These are phyloP conservation scores for Diarsia rubi DNA, from an alignment of 2,888 invertebrate genomes.

Conservation along the genomic window DNA sequence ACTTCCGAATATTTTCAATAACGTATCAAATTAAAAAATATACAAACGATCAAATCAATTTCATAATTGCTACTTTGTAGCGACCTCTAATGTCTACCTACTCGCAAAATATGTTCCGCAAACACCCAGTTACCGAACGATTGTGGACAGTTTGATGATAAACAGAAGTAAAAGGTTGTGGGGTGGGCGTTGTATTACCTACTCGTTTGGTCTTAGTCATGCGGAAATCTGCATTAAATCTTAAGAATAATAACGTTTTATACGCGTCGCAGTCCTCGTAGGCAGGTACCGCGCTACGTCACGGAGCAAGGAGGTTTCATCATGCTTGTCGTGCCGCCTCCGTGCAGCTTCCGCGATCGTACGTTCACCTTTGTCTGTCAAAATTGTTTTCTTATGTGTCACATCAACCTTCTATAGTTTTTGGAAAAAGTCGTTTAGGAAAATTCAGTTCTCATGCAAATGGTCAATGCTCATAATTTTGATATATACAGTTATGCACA, in stretches of 20 bases:
- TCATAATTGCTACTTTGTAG: slow-evolving; percentile 57
- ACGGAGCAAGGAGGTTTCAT: slow-evolving; percentile 81
- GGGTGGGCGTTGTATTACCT: slow-evolving; percentile 59
- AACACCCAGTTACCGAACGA: slow-evolving; percentile 66
- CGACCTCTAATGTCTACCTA: slow-evolving; percentile 72
- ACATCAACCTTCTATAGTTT: slow-evolving; percentile 19
- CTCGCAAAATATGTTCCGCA: slow-evolving; percentile 76
- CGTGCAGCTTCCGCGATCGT: slow-evolving; percentile 84
- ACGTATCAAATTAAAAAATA: slow-evolving; percentile 26
- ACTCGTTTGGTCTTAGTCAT: slow-evolving; percentile 52
- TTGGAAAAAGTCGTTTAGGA: slow-evolving; percentile 8
- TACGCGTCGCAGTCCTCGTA: slow-evolving; percentile 44
- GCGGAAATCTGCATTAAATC: slow-evolving; percentile 69
- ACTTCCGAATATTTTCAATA: slow-evolving; percentile 42
- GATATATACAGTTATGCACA: slow-evolving; percentile 47
- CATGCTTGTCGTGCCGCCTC: slow-evolving; percentile 78
- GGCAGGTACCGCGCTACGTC: slow-evolving; percentile 69
- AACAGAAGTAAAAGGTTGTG: slow-evolving; percentile 59
- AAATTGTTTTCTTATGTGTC: slow-evolving; percentile 60
- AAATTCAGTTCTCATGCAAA: slow-evolving; percentile 28
- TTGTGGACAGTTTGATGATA: slow-evolving; percentile 63
- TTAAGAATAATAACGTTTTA: slow-evolving; percentile 58
- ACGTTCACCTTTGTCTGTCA: slow-evolving; percentile 82
- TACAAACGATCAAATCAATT: slow-evolving; percentile 39
- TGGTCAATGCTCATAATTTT: slow-evolving; percentile 26